Percentiles rank a stretch among this genome's conserved stretches.
Evolutionary conservation across 1,140 invertebrate species (phyloP).

Genomic region (Alviniconcha marisindica): DNA sequence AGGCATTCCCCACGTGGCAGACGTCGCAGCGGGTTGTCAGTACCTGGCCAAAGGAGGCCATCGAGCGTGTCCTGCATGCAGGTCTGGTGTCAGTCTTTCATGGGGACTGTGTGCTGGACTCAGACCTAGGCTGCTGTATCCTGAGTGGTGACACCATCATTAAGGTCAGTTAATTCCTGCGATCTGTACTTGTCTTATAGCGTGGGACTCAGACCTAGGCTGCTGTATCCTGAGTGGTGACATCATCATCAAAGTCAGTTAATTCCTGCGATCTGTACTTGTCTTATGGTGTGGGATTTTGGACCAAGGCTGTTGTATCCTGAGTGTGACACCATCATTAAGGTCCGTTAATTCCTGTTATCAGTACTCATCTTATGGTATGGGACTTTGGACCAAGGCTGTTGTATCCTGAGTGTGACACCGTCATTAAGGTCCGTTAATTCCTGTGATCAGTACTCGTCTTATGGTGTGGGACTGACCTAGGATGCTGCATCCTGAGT

Average conservation of each 20-base stretch:
- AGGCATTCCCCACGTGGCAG: conserved; percentile 55
- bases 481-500: conserved; percentile 58
- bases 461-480: conserved; percentile 49
- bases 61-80: conserved; percentile 37
- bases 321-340: no score
- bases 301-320: no score
- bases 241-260: conserved; percentile 60
- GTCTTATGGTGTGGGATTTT: no score
- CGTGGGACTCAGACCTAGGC: conserved; percentile 47
- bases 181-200: no score
- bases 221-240: conserved; percentile 63
- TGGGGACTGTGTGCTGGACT: conserved; percentile 58
- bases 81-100: conserved; percentile 60
- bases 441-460: no score
- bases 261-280: no score
- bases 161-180: no score
- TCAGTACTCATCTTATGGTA: no score
- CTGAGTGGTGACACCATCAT: conserved; percentile 64
- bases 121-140: conserved; percentile 48
- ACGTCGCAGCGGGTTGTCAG: conserved; percentile 44
- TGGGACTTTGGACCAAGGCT: conserved; percentile 52
- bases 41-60: conserved; percentile 23
- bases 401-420: conserved; percentile 61
- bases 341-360: no score
- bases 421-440: conserved; percentile 62